A percentile compares a stretch with the other conserved stretches of the same genome.
These are phyloP conservation scores for Alitta virens DNA, from an alignment of 2,888 invertebrate genomes.

Conservation along the genomic window DNA sequence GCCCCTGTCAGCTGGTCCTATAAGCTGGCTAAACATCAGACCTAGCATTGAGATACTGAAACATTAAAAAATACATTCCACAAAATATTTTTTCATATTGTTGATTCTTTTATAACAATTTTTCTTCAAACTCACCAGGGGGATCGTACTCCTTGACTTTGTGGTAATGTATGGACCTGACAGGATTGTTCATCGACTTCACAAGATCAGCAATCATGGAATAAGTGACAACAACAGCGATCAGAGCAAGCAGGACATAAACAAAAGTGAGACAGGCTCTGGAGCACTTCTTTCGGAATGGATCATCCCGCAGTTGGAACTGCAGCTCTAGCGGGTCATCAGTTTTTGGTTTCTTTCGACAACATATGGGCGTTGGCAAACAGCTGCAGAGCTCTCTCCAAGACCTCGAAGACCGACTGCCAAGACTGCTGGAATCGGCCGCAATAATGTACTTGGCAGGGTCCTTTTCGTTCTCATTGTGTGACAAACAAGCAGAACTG, in stretches of 20 bases:
- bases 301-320: slow-evolving; percentile 15
- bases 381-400: neutral
- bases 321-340: slow-evolving; percentile 3
- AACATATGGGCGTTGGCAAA: neutral
- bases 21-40: too few relatives aligned
- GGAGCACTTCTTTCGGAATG: slow-evolving; percentile 21
- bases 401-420: neutral
- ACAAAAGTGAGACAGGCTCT: slow-evolving; percentile 22
- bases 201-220: slow-evolving; percentile 29
- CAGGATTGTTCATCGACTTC: slow-evolving; percentile 28
- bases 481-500: neutral
- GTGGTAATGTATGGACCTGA: slow-evolving; percentile 26
- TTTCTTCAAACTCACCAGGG: slow-evolving; percentile 22
- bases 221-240: slow-evolving; percentile 27
- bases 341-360: neutral
- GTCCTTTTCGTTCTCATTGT: neutral
- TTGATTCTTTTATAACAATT: too few relatives aligned
- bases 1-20: too few relatives aligned
- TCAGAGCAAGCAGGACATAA: slow-evolving; percentile 22
- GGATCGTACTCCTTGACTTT: slow-evolving; percentile 27
- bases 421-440: neutral
- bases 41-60: too few relatives aligned
- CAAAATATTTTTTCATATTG: too few relatives aligned
- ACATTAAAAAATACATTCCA: too few relatives aligned
- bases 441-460: neutral